These are phyloP conservation scores for Saturnia japonica DNA, from an alignment of 2,888 invertebrate species.

Conservation along the genomic window DNA sequence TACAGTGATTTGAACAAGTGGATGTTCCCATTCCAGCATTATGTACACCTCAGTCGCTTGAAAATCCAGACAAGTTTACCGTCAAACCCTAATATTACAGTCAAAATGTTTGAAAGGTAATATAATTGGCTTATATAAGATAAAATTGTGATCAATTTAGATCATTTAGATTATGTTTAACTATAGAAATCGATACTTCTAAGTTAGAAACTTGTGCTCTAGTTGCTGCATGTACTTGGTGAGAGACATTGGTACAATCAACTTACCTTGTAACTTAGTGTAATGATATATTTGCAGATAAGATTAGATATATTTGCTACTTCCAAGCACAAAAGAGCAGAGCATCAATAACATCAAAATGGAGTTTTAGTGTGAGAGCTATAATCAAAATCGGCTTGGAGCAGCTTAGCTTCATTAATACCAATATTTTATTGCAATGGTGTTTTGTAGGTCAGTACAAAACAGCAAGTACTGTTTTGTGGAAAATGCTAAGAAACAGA, in stretches of 20 bases:
- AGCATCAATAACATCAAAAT: too few relatives aligned
- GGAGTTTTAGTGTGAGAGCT: too few relatives aligned
- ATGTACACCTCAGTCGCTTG: constrained; percentile 90
- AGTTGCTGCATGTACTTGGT: too few relatives aligned
- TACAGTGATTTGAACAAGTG: constrained; percentile 89
- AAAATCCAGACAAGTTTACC: constrained; percentile 85
- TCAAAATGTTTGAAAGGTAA: constrained; percentile 92
- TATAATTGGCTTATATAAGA: constrained; percentile 36
- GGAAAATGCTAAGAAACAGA: constrained; percentile 85
- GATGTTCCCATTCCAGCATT: constrained; percentile 90
- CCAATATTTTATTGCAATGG: not conserved
- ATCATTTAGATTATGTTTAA: too few relatives aligned
- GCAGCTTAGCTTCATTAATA: not conserved
- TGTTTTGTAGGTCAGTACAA: constrained; percentile 66
- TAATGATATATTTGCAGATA: too few relatives aligned
- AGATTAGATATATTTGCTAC: too few relatives aligned
- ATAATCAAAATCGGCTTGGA: too few relatives aligned
- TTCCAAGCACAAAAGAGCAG: too few relatives aligned
- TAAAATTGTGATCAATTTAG: not conserved
- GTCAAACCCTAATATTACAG: constrained; percentile 74
- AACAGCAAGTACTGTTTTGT: constrained; percentile 88
- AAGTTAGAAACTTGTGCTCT: too few relatives aligned
- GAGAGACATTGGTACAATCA: too few relatives aligned
- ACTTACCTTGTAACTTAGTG: too few relatives aligned
- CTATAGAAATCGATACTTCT: too few relatives aligned